A percentile compares a stretch with the other conserved stretches of the same genome.
phyloP scores from a whole-genome alignment of 1,140 invertebrate species.

The Camponotus pennsylvanicus region DNA sequence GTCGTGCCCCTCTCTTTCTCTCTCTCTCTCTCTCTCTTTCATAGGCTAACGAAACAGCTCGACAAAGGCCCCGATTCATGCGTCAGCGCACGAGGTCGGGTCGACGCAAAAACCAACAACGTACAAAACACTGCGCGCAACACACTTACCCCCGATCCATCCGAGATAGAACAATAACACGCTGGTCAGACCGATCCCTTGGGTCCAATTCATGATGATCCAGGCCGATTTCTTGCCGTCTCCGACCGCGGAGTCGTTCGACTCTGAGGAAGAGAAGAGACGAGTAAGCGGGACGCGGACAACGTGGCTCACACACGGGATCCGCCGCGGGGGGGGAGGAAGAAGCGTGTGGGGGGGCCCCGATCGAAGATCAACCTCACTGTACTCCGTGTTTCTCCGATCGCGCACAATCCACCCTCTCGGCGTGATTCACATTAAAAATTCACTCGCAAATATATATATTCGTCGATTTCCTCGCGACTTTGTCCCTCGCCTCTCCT shows the following conservation, averaged over 20 bases:
- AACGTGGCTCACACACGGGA: background rate
- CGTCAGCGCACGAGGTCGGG: conserved; percentile 8
- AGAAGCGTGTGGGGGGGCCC: background rate
- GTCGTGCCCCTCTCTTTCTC: background rate
- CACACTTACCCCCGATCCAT: conserved; percentile 62
- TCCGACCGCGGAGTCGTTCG: conserved; percentile 15
- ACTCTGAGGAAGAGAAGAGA: conserved; percentile 7
- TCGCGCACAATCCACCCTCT: conserved; percentile 38
- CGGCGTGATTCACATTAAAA: conserved; percentile 35
- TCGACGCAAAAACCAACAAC: conserved; percentile 20
- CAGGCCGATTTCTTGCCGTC: conserved; percentile 31
- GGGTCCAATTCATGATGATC: conserved; percentile 67
- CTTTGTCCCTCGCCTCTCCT: background rate
- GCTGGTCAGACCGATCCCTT: conserved; percentile 46
- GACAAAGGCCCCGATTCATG: conserved; percentile 49
- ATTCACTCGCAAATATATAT: background rate
- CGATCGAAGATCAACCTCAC: conserved; percentile 36
- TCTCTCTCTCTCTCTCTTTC: background rate
- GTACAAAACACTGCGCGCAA: background rate
- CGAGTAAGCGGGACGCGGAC: background rate
- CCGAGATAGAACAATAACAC: conserved; percentile 62
- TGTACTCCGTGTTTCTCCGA: conserved; percentile 28
- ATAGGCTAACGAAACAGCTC: background rate
- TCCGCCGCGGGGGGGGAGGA: background rate
- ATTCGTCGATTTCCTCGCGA: background rate